phyloP scores from a whole-genome alignment of 1,140 invertebrate genomes.

The Scaptomyza pallida region DNA sequence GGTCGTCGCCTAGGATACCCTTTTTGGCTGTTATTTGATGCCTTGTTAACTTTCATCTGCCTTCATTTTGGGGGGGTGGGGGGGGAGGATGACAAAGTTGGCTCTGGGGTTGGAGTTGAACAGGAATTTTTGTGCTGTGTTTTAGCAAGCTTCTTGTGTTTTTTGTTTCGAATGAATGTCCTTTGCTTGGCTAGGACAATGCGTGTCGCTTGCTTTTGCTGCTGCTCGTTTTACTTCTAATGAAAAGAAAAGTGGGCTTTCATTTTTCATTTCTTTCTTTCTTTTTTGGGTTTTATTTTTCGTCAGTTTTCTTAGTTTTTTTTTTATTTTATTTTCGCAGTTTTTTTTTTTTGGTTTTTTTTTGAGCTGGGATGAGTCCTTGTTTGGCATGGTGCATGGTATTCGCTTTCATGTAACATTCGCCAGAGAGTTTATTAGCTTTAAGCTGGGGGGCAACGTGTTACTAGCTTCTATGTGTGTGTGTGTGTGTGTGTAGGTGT shows the following conservation, averaged over 20 bases:
- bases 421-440: slow-evolving; percentile 67
- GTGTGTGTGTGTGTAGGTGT: slow-evolving; percentile 18
- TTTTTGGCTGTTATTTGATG: slow-evolving; percentile 74
- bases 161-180: slow-evolving; percentile 57
- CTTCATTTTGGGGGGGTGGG: slow-evolving; percentile 15
- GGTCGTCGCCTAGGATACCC: slow-evolving; percentile 77
- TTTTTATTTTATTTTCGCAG: slow-evolving; percentile 28
- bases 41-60: slow-evolving; percentile 76
- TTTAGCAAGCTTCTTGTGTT: slow-evolving; percentile 55
- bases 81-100: too few species aligned
- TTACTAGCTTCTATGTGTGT: not conserved
- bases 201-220: slow-evolving; percentile 28
- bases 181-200: slow-evolving; percentile 54
- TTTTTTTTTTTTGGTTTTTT: slow-evolving; percentile 26
- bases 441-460: slow-evolving; percentile 41
- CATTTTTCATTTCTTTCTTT: slow-evolving; percentile 57
- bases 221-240: slow-evolving; percentile 71
- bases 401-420: slow-evolving; percentile 70
- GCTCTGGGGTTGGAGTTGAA: not conserved
- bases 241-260: slow-evolving; percentile 74
- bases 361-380: slow-evolving; percentile 41
- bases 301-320: slow-evolving; percentile 11
- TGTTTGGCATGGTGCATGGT: slow-evolving; percentile 30
- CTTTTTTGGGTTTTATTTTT: slow-evolving; percentile 37
- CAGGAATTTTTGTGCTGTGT: slow-evolving; percentile 68